Percentiles rank a stretch among this genome's conserved stretches.
Evolutionary conservation across 2,888 invertebrate genomes (phyloP).

Genomic region (Vandiemenella viatica): DNA sequence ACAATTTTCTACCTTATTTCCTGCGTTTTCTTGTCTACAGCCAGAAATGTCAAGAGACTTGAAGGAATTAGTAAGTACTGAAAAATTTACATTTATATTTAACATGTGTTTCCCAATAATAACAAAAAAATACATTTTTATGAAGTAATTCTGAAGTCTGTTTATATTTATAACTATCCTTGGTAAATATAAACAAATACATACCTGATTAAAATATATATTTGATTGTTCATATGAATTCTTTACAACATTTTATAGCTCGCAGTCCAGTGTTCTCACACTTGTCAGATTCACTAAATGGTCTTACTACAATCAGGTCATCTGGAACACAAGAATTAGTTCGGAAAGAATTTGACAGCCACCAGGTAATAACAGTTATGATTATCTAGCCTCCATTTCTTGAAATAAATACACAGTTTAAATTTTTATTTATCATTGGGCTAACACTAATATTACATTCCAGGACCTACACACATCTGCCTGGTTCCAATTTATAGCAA

Average conservation of each 20-base stretch:
- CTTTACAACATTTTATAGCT: slow-evolving; percentile 37
- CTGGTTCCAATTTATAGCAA: slow-evolving; percentile 41
- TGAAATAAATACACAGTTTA: not conserved
- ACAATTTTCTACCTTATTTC: slow-evolving; percentile 48
- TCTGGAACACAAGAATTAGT: slow-evolving; percentile 56
- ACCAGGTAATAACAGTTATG: slow-evolving; percentile 28
- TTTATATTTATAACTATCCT: not conserved
- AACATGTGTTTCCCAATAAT: not conserved
- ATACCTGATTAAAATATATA: too few relatives aligned
- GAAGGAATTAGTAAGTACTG: slow-evolving; percentile 34
- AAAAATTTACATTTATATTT: not conserved
- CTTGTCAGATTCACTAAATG: slow-evolving; percentile 70
- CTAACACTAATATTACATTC: not conserved
- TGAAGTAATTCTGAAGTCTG: too few relatives aligned
- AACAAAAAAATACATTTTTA: not conserved
- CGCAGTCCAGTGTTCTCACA: slow-evolving; percentile 86
- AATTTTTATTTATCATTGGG: not conserved
- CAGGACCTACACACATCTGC: slow-evolving; percentile 54
- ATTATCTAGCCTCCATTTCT: not conserved
- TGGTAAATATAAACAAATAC: not conserved
- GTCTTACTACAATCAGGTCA: slow-evolving; percentile 75
- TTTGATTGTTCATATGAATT: too few relatives aligned
- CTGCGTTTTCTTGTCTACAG: slow-evolving; percentile 49
- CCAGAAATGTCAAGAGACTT: slow-evolving; percentile 54
- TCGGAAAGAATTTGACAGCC: slow-evolving; percentile 54